Evolutionary conservation across 2,113 vertebrate genomes (phyloP).

Genomic region (Pardalotus punctatus): DNA sequence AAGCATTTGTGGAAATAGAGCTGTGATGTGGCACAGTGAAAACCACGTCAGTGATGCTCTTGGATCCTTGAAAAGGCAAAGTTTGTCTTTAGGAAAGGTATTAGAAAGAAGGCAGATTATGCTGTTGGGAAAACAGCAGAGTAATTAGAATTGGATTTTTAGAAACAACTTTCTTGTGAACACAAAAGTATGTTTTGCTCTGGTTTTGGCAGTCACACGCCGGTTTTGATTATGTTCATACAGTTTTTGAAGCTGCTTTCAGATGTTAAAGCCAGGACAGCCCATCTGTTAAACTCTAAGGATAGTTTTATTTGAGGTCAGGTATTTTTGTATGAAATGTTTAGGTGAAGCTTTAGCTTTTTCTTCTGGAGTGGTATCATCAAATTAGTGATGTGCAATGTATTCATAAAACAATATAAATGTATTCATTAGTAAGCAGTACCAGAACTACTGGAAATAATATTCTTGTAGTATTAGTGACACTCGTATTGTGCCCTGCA

Average conservation of each 20-base stretch:
- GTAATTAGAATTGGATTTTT: not conserved
- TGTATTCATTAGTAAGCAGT: not conserved
- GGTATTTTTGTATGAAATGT: not conserved
- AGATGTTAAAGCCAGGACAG: not conserved
- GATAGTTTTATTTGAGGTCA: not conserved
- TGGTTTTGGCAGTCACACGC: not conserved
- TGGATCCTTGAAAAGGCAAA: not conserved
- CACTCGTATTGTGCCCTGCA: fast-evolving
- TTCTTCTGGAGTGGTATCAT: not conserved
- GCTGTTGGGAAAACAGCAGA: not conserved
- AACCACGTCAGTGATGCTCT: not conserved
- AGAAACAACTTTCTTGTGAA: not conserved
- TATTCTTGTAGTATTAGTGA: not conserved
- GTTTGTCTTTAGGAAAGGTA: not conserved
- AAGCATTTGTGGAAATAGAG: not conserved
- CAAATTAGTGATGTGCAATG: not conserved
- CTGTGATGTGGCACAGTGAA: not conserved
- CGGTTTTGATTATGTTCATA: not conserved
- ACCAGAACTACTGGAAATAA: not conserved
- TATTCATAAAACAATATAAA: not conserved
- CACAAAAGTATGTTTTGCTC: not conserved
- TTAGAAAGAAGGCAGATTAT: not conserved
- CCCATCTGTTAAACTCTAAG: not conserved
- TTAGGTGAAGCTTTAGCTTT: not conserved
- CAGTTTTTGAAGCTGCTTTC: not conserved